Conservation (phyloP, 1,140 invertebrate species). For the Stegodyphus dumicola region DNA sequence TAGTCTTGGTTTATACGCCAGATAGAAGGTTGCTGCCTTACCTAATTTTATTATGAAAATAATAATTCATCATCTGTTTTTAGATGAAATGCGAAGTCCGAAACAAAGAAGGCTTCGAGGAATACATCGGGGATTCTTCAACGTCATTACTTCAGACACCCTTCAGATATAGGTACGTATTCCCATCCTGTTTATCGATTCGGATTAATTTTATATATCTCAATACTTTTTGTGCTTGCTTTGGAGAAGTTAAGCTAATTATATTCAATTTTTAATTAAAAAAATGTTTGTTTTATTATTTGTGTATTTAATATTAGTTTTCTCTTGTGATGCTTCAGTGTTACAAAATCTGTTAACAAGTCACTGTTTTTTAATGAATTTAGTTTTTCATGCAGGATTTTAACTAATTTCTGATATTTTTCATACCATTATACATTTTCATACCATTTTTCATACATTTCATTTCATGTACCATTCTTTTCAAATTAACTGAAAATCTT, state of each 20-base stretch:
- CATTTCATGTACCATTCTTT: no score
- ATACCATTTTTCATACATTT: no score
- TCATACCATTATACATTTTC: no score
- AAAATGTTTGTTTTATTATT: no score
- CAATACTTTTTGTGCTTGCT: background rate
- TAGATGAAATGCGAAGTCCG: conserved; percentile 56
- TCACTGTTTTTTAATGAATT: no score
- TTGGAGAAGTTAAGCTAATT: background rate
- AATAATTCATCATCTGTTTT: background rate
- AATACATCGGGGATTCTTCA: conserved; percentile 47
- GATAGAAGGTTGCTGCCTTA: background rate
- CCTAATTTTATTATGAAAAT: background rate
- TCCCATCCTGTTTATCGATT: background rate
- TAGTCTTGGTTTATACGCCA: no score
- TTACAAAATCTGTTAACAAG: no score
- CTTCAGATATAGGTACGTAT: conserved; percentile 32
- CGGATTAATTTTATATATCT: background rate
- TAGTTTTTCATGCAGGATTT: no score
- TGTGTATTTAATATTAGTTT: no score
- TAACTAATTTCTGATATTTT: no score
- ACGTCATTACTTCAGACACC: conserved; percentile 40
- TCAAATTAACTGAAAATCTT: no score
- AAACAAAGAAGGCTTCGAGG: conserved; percentile 48
- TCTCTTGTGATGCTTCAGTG: no score
- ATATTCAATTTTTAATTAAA: background rate